Base-by-base conservation (phyloP, 1,140 invertebrate species). In the Drosophila orosa region DNA sequence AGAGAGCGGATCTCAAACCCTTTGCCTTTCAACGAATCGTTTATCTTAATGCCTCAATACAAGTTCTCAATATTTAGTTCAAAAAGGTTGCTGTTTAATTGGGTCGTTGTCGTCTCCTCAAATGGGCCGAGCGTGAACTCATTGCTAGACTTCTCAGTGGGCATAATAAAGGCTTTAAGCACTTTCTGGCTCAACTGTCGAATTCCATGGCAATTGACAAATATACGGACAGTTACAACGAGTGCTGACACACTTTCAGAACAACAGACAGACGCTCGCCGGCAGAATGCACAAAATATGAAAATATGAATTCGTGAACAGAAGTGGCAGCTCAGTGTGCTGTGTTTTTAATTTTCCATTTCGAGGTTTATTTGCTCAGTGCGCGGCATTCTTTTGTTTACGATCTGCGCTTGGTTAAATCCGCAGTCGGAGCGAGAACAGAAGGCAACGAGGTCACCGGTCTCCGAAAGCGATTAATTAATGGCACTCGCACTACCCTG, bases 161-260 rank as follows among this genome's bases (percentile, higher is more conserved):
- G 7, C 9, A 37, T 27, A 12, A 5, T 31, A 47, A 33, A 25
- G 27, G 1, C 5, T 29, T 42, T 10, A 27, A 24, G 1, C n/a
- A 3, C 5, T 29, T 29, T 35, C 24, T 31, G 42, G 45, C 39
- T 15, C 45, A 71, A 33, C 77, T 80, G 63, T 77, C 54, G 66
- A 68, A 68, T 75, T 60, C 47, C 66, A 22, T 25, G 35, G 54
- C 48, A 77, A 39, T 39, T 47, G 66, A 45, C 55, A 69, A 73
- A 77, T 69, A 83, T 80, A 63, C 73, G 75, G 48, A 48, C 80
- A 83, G 67, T 80, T 59, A 48, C 39, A 45, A 55, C 58, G 55
- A 56, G 35, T 60, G 80, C 33, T 89, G 83, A 80, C 83, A 83
- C 57, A 87, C 84, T 80, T 86, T 87, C 55, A 58, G 45, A 80